Base-by-base conservation (phyloP, 2,113 vertebrate species). In the Thomomys bottae region DNA sequence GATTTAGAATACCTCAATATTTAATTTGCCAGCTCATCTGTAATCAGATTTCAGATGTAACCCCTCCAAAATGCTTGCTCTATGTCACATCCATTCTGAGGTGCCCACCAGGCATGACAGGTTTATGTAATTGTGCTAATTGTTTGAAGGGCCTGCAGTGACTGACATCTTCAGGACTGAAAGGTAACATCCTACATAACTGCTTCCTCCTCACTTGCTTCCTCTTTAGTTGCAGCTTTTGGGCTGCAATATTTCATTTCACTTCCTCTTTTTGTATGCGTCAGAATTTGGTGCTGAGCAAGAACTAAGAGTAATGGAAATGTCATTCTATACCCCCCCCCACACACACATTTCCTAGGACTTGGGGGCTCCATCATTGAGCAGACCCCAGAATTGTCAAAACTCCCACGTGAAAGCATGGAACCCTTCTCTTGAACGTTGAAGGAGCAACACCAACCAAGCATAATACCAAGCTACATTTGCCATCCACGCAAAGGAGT, bases 201-300 rank as follows among this genome's bases (percentile, higher is more conserved):
- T 86, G 17, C 32, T 61, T 88, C 90, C 79, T 26, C 64, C 20
- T 18, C 82, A 10, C 38, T 84, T 14, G 18, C 68, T 76, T 63
- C 49, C 20, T 66, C 15, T 59, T 59, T 84, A 71, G 71, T 63
- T 59, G 94, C 42, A 75, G 36, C 8, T 92, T 92, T 87, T 88
- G 42, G n/a, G n/a, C n/a, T n/a, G n/a, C n/a, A 91, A 75, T 91
- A 94, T 89, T 77, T 90, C 61, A 64, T 73, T 81, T 80, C 57
- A 82, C 3, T 71, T 32, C 8, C 45, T 75, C 30, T 67, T 68
- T 89, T 72, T 77, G 36, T 78, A 42, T 73, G 40, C 81, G 38
- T 88, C 67, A 92, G 88, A 92, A 83, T 87, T 34, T 45, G 14
- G 17, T 86, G 38, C 68, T 94, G 36, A 64, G 20, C 59, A 84